Evolutionary conservation across 1,140 invertebrate genomes (phyloP), one percentile per base, ranked within the genome.

Genomic region (Antheraea pernyi): DNA sequence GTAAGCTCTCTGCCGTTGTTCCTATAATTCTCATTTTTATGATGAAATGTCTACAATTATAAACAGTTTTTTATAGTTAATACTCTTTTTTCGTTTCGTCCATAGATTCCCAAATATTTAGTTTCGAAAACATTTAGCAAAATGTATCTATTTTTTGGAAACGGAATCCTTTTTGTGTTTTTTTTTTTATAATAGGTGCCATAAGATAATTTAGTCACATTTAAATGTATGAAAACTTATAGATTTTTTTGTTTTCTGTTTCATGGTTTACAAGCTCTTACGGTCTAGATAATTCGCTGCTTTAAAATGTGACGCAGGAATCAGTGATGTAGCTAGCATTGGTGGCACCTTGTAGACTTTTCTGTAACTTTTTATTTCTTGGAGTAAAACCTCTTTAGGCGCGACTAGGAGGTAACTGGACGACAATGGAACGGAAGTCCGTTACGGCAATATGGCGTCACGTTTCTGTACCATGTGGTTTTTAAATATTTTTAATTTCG

Each of bases 1-100:
- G 46, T 89, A 89, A 91, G 88, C 85, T 84, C n/a, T 53, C 46
- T 82, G 76, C 81, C 77, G 72, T 88, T 84, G 88, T 91, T 91
- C 87, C 88, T 91, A 91, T 77, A 78, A 77, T 53, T 53, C 46
- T 67, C 67, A 67, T 69, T 67, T 10, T 42, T 42, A 42, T 42
- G 7, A 42, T 42, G 7, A 1, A 42, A 42, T 11, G 7, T 42
- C 39, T 42, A 42, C 39, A 42, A 42, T 42, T 10, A 42, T 10
- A 42, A 42, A 4, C 7, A 42, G 11, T 60, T 10, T n/a, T n/a
- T 19, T 6, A 22, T 22, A 60, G 0, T n/a, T 9, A 22, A 18
- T 19, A 18, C 18, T 19, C 18, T 19, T 11, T 42, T n/a, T n/a
- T n/a, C n/a, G 7, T 42, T 42, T 42, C 39, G 59, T 19, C 18